These are phyloP conservation scores for Papilio dardanus DNA, from an alignment of 1,140 invertebrate genomes.

Conservation along the genomic window DNA sequence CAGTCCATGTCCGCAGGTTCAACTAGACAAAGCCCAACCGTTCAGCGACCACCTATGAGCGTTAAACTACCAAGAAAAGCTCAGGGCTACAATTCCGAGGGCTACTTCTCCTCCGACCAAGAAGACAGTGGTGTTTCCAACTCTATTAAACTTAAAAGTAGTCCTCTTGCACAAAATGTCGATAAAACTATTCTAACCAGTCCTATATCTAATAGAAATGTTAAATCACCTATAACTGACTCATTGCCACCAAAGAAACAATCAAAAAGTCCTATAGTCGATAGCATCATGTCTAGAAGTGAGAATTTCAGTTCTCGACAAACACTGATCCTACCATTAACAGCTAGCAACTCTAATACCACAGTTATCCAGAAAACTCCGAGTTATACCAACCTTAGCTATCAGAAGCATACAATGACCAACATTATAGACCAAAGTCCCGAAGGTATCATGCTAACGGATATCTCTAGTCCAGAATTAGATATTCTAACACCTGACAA, in stretches of 20 bases:
- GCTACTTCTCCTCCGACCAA: conserved; percentile 87
- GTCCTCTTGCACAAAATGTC: conserved; percentile 64
- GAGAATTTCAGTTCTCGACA: conserved; percentile 74
- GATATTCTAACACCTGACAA: conserved; percentile 83
- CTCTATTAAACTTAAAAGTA: conserved; percentile 67
- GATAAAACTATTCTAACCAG: conserved; percentile 57
- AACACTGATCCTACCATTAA: conserved; percentile 80
- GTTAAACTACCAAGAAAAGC: conserved; percentile 83
- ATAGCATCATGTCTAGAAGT: conserved; percentile 81
- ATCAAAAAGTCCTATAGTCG: conserved; percentile 81
- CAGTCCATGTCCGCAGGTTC: conserved; percentile 85
- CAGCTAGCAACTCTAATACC: conserved; percentile 76
- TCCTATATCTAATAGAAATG: conserved; percentile 59
- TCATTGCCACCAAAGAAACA: conserved; percentile 63
- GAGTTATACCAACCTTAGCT: conserved; percentile 66
- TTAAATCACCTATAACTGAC: conserved; percentile 67
- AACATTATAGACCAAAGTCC: conserved; percentile 80
- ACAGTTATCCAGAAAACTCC: conserved; percentile 71
- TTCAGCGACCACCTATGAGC: conserved; percentile 84
- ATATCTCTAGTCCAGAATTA: conserved; percentile 84
- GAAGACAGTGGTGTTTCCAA: conserved; percentile 81
- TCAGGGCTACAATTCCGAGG: conserved; percentile 86
- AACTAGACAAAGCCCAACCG: conserved; percentile 59
- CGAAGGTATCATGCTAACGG: conserved; percentile 79
- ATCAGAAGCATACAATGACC: conserved; percentile 67